Evolutionary conservation across 2,797 vertebrate species (phyloP), one percentile per base, ranked within the genome.

Genomic region (Nyctibius grandis): DNA sequence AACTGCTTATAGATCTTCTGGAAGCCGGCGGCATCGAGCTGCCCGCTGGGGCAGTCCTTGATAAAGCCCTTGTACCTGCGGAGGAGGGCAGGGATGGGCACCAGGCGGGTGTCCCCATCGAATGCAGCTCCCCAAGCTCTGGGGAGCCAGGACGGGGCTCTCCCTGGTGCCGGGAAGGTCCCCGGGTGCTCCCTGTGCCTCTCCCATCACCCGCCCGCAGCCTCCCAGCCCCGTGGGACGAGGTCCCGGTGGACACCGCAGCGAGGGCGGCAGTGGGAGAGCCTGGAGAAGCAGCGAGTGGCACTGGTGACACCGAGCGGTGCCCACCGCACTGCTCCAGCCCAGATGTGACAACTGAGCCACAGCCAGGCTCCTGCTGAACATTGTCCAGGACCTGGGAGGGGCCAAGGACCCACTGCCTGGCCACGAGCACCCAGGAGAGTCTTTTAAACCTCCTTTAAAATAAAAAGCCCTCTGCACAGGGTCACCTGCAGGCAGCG

Each of bases 1-100:
- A 99, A 99, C 90, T 99, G 99, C 95, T 99, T 99, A 69, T 99
- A 99, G 96, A 99, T 99, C 98, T 99, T 99, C 98, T 99, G 99
- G 97, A 99, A 99, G 91, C 99, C 99, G 0, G 99, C 98, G 0
- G 99, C 99, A 4, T 99, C 99, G 45, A 99, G 98, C 98, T 99
- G 99, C 61, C 99, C 99, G 2, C 99, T 99, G 65, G 99, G 99
- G 86, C 99, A 99, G 93, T 99, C 99, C 97, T 99, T 99, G 95
- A 99, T 99, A 95, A 99, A 99, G 94, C 99, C 99, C 97, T 99
- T 99, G 97, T 99, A 99, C 99, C 99, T 99, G 97, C 1, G 31
- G 57, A 10, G 17, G 69, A 48, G 67, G 63, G 64, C 48, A 72
- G 34, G 53, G 40, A 1, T 85, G 80, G 68, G 85, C 50, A 54